These are phyloP conservation scores for Brachirus orientalis DNA, from an alignment of 2,113 vertebrate genomes.

Conservation along the genomic window DNA sequence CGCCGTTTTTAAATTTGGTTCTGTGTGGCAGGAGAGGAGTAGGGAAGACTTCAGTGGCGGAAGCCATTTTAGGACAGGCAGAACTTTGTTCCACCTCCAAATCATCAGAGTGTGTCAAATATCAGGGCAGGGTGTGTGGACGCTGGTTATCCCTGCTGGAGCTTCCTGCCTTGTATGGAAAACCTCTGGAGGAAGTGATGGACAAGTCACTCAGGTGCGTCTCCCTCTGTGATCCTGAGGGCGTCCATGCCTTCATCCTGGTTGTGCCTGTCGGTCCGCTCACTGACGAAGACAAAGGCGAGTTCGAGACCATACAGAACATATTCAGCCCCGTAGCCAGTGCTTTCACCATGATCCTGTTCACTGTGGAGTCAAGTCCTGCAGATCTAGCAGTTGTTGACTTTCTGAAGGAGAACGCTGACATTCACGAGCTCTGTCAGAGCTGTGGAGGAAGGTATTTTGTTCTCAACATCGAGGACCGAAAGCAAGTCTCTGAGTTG, in stretches of 20 bases:
- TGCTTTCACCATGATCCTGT: conserved; percentile 38
- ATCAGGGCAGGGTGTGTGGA: conserved; percentile 28
- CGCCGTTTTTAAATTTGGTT: conserved; percentile 45
- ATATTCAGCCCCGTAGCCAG: conserved; percentile 11
- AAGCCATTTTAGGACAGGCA: conserved; percentile 30
- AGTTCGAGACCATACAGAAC: conserved; percentile 33
- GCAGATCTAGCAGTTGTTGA: too few relatives aligned
- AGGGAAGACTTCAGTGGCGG: conserved; percentile 34
- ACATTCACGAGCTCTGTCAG: conserved; percentile 20
- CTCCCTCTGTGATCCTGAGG: conserved; percentile 36
- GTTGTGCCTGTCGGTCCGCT: conserved; percentile 26
- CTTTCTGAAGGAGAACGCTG: too few relatives aligned
- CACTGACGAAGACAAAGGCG: conserved; percentile 37
- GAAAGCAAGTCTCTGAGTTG: conserved; percentile 2
- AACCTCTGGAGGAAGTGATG: conserved; percentile 15
- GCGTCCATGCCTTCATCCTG: conserved; percentile 38
- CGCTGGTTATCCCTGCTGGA: conserved; percentile 17
- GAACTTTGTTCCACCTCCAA: not conserved
- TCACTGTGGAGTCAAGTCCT: too few relatives aligned
- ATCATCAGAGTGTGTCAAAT: conserved; percentile 23
- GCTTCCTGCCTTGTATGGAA: conserved; percentile 31
- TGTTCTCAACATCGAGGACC: conserved; percentile 1
- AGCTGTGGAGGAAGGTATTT: conserved; percentile 10
- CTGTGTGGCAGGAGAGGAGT: conserved; percentile 50
- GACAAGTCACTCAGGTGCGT: conserved; percentile 12